Base-by-base conservation (phyloP, 2,888 invertebrate species). In the Caenorhabditis sp. region DNA sequence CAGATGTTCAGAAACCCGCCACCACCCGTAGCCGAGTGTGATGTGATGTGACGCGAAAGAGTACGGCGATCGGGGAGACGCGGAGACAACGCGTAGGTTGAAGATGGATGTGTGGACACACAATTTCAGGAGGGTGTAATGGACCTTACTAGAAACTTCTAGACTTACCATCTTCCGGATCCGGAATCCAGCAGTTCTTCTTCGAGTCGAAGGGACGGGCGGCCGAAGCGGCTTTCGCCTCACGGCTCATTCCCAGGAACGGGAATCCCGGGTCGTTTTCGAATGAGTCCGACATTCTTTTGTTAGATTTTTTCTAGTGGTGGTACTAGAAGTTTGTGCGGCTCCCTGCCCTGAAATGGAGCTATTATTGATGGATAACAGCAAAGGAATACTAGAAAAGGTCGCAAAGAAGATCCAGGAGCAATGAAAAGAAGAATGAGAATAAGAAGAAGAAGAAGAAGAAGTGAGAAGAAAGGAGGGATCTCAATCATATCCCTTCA, bases 141-240 rank as follows among this genome's bases (percentile, higher is more conserved):
- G 35, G 35, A 3, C 2, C 6, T 2, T 9, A 35, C 11, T 35
- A 13, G 35, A 35, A 9, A 35, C 35, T 9, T 9, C 30, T 9
- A 13, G 2, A 72, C 83, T 73, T 41, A 87, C 98, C 88, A 90
- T 98, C 96, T 92, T 96, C 96, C 89, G 95, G 95, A 91, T 95
- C 94, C 89, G 97, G 96, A 86, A 99, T 94, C 99, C 99, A 99
- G 93, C 96, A 96, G 90, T 95, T 94, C 92, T 98, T 99, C 93
- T 99, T 99, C 92, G 95, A 95, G 93, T 98, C 97, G 79, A 85
- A 89, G 37, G 87, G 86, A 63, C 83, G 84, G 35, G 85, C 83
- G 32, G 84, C 82, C n/a, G 75, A 59, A 4, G 82, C 83, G 55
- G 85, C 85, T 17, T 73, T 63, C 45, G 78, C 78, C 65, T 85